Evolutionary conservation across 1,140 invertebrate species (phyloP).

Genomic region (Thrips palmi): DNA sequence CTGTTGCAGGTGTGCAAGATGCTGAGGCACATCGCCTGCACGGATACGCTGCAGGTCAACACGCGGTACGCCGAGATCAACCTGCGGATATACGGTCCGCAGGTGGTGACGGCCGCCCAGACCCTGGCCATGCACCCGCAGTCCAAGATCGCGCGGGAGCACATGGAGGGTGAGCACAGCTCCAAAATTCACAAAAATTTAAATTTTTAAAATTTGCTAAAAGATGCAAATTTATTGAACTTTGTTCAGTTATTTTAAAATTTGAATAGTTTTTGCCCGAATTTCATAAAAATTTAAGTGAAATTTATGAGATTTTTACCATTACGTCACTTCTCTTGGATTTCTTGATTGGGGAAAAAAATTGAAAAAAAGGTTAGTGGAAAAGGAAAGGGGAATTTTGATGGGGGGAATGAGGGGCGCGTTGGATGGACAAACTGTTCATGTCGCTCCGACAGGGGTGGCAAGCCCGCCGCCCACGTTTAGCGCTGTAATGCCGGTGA

Average conservation of each 20-base stretch:
- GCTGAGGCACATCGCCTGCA: constrained; percentile 82
- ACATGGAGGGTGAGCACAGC: constrained; percentile 55
- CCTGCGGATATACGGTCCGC: constrained; percentile 79
- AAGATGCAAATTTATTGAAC: no score
- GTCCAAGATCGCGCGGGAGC: constrained; percentile 92
- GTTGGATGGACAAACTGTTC: no score
- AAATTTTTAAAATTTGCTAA: no score
- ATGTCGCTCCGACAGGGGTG: no score
- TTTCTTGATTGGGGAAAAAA: not conserved
- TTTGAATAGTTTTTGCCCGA: no score
- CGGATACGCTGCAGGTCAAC: constrained; percentile 84
- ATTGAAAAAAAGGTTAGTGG: not conserved
- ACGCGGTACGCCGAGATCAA: constrained; percentile 92
- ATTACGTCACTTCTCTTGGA: not conserved
- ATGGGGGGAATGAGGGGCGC: no score
- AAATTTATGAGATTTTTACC: no score
- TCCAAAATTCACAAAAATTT: no score
- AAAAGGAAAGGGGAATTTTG: not conserved
- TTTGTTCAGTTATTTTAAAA: no score
- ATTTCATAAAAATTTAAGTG: no score
- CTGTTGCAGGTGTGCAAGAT: constrained; percentile 80
- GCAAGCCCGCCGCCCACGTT: no score
- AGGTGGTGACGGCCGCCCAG: constrained; percentile 84
- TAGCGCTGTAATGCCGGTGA: no score
- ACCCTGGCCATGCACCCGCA: constrained; percentile 78